Percentiles rank a stretch among this genome's conserved stretches.
Evolutionary conservation across 2,797 vertebrate genomes (phyloP).

Genomic region (Notamacropus eugenii): DNA sequence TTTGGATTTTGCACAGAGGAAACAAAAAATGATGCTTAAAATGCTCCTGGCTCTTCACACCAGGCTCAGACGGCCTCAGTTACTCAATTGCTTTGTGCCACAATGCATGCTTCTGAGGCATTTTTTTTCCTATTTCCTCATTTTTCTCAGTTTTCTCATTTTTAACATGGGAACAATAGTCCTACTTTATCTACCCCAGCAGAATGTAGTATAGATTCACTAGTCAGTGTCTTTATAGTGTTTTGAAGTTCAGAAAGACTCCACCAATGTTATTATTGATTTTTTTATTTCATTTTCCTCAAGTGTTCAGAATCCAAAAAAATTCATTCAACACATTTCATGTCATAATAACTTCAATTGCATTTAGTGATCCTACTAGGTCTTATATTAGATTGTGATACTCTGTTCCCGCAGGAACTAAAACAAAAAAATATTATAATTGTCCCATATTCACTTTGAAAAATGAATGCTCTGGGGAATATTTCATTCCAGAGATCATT

Average conservation of each 20-base stretch:
- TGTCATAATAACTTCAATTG: constrained; percentile 17
- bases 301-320: not conserved
- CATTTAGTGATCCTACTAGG: not conserved
- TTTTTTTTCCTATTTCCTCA: constrained; percentile 11
- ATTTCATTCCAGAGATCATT: not conserved
- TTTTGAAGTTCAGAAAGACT: constrained; percentile 26
- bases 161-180: constrained; percentile 6
- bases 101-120: not conserved
- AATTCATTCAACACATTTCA: not conserved
- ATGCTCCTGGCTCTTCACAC: not conserved
- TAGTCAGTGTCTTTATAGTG: not conserved
- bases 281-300: constrained; percentile 37
- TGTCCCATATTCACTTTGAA: not conserved
- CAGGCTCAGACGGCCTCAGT: not conserved
- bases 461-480: not conserved
- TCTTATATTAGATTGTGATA: constrained; percentile 15
- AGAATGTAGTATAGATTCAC: not conserved
- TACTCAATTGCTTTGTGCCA: constrained; percentile 24
- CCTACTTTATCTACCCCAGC: constrained; percentile 16
- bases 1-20: constrained; percentile 21
- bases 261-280: not conserved
- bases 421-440: not conserved
- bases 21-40: constrained; percentile 15
- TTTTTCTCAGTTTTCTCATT: constrained; percentile 43
- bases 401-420: not conserved